These are phyloP conservation scores for Eupithecia dodoneata DNA, from an alignment of 2,888 invertebrate genomes.

Conservation along the genomic window DNA sequence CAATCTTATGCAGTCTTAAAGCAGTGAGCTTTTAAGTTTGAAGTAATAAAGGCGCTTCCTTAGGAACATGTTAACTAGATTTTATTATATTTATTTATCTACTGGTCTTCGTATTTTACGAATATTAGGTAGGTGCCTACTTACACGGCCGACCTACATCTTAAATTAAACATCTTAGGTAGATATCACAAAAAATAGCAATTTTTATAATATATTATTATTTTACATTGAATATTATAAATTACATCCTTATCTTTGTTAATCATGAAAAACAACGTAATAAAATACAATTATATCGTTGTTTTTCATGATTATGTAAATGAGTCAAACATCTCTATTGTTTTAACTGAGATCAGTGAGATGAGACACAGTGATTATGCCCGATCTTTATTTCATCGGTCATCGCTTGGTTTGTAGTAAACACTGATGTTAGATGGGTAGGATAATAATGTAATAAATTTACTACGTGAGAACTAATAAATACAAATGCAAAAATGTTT, in stretches of 20 bases:
- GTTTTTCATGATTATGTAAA: constrained; percentile 17
- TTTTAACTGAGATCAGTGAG: constrained; percentile 27
- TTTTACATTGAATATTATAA: neutral
- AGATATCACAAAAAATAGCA: neutral
- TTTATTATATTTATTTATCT: neutral
- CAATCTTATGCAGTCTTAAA: neutral
- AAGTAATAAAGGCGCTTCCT: neutral
- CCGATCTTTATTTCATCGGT: constrained; percentile 26
- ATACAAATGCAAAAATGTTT: neutral
- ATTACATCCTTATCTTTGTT: constrained; percentile 12
- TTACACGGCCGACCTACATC: neutral
- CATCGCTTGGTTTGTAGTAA: constrained; percentile 12
- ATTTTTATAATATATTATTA: neutral
- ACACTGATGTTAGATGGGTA: no score
- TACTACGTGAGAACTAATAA: neutral
- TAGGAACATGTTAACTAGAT: neutral
- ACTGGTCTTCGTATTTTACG: neutral
- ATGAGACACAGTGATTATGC: constrained; percentile 2
- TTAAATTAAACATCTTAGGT: neutral
- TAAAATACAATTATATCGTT: constrained; percentile 22
- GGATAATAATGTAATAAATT: neutral
- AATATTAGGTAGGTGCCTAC: neutral
- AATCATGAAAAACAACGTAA: constrained; percentile 22
- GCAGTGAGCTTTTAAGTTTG: neutral
- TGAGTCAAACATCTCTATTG: constrained; percentile 22